phyloP scores from a whole-genome alignment of 1,140 invertebrate species.

The Drosophila nannoptera region DNA sequence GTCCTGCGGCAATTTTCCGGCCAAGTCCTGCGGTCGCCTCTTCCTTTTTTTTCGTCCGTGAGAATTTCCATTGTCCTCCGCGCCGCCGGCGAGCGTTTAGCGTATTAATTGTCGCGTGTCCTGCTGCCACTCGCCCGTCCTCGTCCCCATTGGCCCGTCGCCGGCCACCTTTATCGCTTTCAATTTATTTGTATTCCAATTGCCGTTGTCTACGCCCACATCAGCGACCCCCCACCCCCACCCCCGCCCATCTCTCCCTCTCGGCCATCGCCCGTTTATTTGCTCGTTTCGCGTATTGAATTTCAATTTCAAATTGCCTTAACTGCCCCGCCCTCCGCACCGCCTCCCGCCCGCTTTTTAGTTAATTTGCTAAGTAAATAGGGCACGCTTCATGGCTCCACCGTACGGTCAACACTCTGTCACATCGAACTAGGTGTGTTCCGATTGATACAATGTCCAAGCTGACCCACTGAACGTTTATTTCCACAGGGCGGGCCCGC shows the following conservation, averaged over 20 bases:
- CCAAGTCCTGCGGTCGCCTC: slow-evolving; percentile 47
- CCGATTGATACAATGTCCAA: slow-evolving; percentile 21
- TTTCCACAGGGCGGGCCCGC: background rate
- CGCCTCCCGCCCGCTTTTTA: slow-evolving; percentile 58
- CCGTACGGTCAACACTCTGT: slow-evolving; percentile 27
- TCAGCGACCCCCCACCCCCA: background rate
- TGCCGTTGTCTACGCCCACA: slow-evolving; percentile 31
- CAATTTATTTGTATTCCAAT: slow-evolving; percentile 73
- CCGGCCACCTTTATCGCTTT: slow-evolving; percentile 64
- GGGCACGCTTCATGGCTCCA: slow-evolving; percentile 27
- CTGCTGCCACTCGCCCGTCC: slow-evolving; percentile 32
- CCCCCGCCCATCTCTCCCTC: background rate
- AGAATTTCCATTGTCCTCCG: slow-evolving; percentile 42
- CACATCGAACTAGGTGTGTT: slow-evolving; percentile 60
- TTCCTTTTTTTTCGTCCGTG: slow-evolving; percentile 42
- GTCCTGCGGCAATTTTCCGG: slow-evolving; percentile 70
- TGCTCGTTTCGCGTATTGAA: slow-evolving; percentile 66
- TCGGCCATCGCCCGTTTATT: slow-evolving; percentile 31
- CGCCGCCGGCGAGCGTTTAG: slow-evolving; percentile 52
- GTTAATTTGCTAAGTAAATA: slow-evolving; percentile 78
- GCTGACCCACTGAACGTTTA: slow-evolving; percentile 1
- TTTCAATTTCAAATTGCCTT: slow-evolving; percentile 72
- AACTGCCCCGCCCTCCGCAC: background rate
- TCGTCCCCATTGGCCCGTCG: slow-evolving; percentile 46
- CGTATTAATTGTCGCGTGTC: slow-evolving; percentile 75